A percentile compares a stretch with the other conserved stretches of the same genome.
Evolutionary conservation across 2,113 vertebrate genomes (phyloP).

Genomic region (Oriolus oriolus): DNA sequence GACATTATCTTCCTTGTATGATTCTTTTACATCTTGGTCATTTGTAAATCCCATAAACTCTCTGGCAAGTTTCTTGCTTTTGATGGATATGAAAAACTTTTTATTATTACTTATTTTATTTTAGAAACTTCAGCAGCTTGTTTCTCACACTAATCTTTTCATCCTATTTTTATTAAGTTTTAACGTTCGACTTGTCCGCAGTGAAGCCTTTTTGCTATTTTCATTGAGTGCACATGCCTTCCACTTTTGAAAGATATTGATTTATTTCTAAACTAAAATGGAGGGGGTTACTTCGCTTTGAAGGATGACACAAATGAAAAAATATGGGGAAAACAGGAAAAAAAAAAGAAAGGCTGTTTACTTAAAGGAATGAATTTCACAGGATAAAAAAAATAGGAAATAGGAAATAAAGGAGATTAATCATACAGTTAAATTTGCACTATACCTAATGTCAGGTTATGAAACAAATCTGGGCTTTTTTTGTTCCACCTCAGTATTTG

Average conservation of each 20-base stretch:
- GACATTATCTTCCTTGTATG: constrained; percentile 44
- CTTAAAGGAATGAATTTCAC: background rate
- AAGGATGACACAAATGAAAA: background rate
- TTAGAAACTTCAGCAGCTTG: background rate
- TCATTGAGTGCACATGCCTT: background rate
- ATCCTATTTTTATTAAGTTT: constrained; percentile 35
- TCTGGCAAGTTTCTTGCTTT: constrained; percentile 19
- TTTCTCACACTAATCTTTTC: constrained; percentile 33
- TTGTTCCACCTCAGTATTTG: background rate
- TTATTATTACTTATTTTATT: constrained; percentile 32
- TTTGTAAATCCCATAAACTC: constrained; percentile 54
- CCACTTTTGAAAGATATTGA: constrained; percentile 17
- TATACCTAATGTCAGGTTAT: background rate
- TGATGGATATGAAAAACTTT: constrained; percentile 46
- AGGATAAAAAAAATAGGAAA: background rate
- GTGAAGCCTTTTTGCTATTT: constrained; percentile 1
- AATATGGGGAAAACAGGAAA: background rate
- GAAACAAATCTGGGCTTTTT: background rate
- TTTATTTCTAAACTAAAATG: constrained; percentile 17
- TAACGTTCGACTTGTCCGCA: background rate
- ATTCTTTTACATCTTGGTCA: constrained; percentile 47
- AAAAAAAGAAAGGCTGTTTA: background rate
- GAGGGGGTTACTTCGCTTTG: rapidly evolving
- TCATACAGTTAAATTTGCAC: background rate
- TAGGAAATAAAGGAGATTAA: background rate